These are phyloP conservation scores for Pomatostomus ruficeps DNA, from an alignment of 2,113 vertebrate genomes.

Conservation along the genomic window DNA sequence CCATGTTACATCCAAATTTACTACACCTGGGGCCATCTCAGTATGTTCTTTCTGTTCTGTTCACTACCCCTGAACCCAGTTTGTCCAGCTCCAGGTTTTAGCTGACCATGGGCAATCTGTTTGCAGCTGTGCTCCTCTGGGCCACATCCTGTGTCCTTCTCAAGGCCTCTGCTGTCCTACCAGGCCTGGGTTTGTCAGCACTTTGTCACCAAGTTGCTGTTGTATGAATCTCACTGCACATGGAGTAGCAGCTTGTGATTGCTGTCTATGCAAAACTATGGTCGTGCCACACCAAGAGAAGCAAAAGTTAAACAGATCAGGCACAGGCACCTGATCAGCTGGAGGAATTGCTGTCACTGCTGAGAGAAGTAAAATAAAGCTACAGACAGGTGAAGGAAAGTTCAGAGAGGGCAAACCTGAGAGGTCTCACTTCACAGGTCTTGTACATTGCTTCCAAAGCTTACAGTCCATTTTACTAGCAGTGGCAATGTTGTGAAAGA, in stretches of 20 bases:
- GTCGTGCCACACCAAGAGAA: rapidly evolving
- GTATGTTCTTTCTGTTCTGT: neutral
- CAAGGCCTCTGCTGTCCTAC: neutral
- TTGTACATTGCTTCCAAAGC: neutral
- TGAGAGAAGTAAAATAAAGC: neutral
- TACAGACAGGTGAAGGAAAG: neutral
- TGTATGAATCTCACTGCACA: too few species aligned
- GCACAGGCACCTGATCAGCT: too few species aligned
- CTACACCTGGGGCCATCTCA: too few species aligned
- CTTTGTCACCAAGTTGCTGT: neutral
- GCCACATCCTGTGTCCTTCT: neutral
- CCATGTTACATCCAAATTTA: neutral
- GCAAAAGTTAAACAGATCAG: neutral
- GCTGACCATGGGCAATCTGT: neutral
- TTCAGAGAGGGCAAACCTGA: neutral
- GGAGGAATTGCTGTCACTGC: neutral
- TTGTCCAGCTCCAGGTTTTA: neutral
- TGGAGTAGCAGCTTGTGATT: neutral
- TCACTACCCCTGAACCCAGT: neutral
- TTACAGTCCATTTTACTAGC: neutral
- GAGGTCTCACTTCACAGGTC: neutral
- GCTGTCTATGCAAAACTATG: neutral
- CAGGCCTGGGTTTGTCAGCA: neutral
- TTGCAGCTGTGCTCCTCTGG: neutral
- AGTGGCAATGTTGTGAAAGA: neutral